These are phyloP conservation scores for Chaitophorus viminalis DNA, from an alignment of 2,888 invertebrate genomes.

Conservation along the genomic window DNA sequence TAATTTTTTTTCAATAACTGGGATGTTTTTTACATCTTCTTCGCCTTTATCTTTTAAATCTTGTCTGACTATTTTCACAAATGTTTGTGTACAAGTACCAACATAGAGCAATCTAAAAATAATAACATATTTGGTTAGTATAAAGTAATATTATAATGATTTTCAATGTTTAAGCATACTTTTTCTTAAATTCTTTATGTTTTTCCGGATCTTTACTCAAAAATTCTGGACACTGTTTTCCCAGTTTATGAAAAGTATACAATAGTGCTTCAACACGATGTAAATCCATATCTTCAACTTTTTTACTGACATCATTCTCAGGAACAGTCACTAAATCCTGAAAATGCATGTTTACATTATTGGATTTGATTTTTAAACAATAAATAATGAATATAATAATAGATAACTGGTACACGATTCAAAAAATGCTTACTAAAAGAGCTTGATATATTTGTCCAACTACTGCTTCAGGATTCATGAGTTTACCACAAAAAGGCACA, in stretches of 20 bases:
- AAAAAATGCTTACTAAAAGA: slow-evolving; percentile 75
- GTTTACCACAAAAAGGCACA: slow-evolving; percentile 78
- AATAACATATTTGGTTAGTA: slow-evolving; percentile 32
- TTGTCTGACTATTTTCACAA: slow-evolving; percentile 55
- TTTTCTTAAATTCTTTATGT: slow-evolving; percentile 85
- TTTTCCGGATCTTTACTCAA: slow-evolving; percentile 78
- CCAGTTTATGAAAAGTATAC: slow-evolving; percentile 79
- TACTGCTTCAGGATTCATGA: slow-evolving; percentile 79
- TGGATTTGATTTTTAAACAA: not conserved
- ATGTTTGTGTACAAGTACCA: slow-evolving; percentile 67
- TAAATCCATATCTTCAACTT: slow-evolving; percentile 86
- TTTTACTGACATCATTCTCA: slow-evolving; percentile 67
- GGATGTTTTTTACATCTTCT: slow-evolving; percentile 70
- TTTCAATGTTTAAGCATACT: slow-evolving; percentile 64
- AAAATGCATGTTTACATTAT: not conserved
- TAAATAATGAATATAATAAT: too few relatives aligned
- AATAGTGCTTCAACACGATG: slow-evolving; percentile 93
- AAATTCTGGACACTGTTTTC: slow-evolving; percentile 81
- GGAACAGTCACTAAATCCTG: slow-evolving; percentile 64
- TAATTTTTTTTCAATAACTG: slow-evolving; percentile 79
- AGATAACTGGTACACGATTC: not conserved
- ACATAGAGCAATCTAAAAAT: slow-evolving; percentile 83
- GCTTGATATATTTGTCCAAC: slow-evolving; percentile 81
- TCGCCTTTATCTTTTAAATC: slow-evolving; percentile 74
- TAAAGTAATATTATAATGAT: not conserved